These are phyloP conservation scores for Drosophila arizonae DNA, from an alignment of 1,140 invertebrate genomes.

Conservation along the genomic window DNA sequence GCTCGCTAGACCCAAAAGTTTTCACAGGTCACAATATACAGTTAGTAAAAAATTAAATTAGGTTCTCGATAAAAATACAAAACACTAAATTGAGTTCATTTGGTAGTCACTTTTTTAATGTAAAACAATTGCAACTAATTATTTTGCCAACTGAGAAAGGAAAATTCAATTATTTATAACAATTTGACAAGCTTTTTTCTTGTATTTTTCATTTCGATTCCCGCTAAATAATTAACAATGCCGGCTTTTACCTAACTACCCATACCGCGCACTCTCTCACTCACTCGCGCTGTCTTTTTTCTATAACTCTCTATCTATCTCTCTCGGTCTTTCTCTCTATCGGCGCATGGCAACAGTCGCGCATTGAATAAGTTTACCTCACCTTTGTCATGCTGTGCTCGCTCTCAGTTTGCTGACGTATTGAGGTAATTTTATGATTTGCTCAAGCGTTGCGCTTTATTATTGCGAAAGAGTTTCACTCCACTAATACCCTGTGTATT, in stretches of 20 bases:
- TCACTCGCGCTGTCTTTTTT: neutral
- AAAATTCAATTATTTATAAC: conserved; percentile 13
- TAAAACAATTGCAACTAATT: conserved; percentile 3
- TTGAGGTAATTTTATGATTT: conserved; percentile 14
- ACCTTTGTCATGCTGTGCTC: conserved; percentile 2
- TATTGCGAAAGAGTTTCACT: neutral
- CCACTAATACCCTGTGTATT: too few species aligned
- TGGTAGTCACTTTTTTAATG: neutral
- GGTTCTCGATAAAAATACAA: neutral
- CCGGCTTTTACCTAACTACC: neutral
- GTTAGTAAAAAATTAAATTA: neutral
- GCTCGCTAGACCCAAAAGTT: neutral
- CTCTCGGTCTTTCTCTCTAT: neutral
- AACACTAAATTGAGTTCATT: neutral
- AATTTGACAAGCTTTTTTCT: conserved; percentile 8
- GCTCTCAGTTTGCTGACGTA: conserved; percentile 10
- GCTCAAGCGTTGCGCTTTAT: conserved; percentile 15
- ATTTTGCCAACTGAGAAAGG: conserved; percentile 1
- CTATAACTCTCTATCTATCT: neutral
- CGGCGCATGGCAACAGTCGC: neutral
- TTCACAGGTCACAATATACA: neutral
- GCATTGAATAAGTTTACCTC: neutral
- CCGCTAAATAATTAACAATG: conserved; percentile 17
- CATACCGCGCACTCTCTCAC: neutral
- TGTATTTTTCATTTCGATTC: neutral